Evolutionary conservation across 1,140 invertebrate species (phyloP).

Genomic region (Penaeus indicus): DNA sequence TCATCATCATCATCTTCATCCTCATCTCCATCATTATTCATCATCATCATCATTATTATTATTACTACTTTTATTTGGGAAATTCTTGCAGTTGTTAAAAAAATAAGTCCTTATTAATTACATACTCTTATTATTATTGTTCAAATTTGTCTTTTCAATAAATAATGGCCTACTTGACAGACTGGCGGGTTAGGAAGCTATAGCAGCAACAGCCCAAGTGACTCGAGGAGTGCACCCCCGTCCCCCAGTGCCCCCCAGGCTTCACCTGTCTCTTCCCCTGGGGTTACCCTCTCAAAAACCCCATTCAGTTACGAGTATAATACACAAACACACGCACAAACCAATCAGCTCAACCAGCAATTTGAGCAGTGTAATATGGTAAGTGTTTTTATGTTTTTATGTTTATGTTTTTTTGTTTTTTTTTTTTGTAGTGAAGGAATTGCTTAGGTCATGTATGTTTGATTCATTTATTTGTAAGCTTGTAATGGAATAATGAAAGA

Average conservation of each 20-base stretch:
- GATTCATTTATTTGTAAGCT: no score
- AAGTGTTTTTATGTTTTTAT: background rate
- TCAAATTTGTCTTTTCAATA: background rate
- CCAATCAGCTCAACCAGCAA: slow-evolving; percentile 58
- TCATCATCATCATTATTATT: no score
- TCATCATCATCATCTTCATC: no score
- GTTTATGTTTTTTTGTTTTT: background rate
- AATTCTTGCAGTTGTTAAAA: no score
- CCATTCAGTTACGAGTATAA: slow-evolving; percentile 55
- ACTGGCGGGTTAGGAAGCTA: slow-evolving; percentile 54
- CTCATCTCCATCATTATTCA: no score
- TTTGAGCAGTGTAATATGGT: slow-evolving; percentile 61
- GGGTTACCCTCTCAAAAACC: slow-evolving; percentile 46
- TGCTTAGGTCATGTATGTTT: no score
- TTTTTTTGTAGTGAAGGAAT: background rate
- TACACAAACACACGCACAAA: slow-evolving; percentile 55
- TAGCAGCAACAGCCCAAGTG: slow-evolving; percentile 59
- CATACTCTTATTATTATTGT: background rate
- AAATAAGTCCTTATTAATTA: no score
- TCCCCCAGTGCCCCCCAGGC: slow-evolving; percentile 58
- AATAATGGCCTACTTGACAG: slow-evolving; percentile 19
- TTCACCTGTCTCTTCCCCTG: slow-evolving; percentile 51
- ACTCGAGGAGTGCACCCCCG: slow-evolving; percentile 56
- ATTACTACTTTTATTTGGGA: no score
- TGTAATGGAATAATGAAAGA: no score